Evolutionary conservation across 1,140 invertebrate species (phyloP).

Genomic region (Heliconius hermathena): DNA sequence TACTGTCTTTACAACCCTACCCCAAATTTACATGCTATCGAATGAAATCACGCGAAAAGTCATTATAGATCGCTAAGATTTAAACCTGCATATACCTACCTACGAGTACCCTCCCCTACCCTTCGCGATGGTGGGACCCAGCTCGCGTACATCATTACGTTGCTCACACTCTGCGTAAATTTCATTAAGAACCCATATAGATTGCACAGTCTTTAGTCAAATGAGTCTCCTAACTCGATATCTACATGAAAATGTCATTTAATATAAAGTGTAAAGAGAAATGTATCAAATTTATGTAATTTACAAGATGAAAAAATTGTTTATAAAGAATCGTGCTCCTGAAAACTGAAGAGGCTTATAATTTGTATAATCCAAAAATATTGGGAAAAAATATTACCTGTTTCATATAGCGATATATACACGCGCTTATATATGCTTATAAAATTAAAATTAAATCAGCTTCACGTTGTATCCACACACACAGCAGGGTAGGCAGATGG

Average conservation of each 20-base stretch:
- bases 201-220: conserved; percentile 29
- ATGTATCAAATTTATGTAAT: neutral
- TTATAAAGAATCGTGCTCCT: neutral
- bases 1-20: conserved; percentile 32
- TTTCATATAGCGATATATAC: too few species aligned
- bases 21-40: conserved; percentile 59
- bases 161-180: conserved; percentile 35
- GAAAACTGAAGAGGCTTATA: neutral
- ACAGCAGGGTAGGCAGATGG: too few species aligned
- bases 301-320: neutral
- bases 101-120: too few species aligned
- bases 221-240: conserved; percentile 15
- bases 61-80: conserved; percentile 74
- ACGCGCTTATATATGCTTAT: too few species aligned
- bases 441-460: too few species aligned
- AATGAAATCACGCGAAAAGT: conserved; percentile 72
- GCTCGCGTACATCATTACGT: conserved; percentile 27
- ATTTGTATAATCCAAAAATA: too few species aligned
- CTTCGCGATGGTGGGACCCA: conserved; percentile 12
- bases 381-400: too few species aligned
- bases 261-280: neutral
- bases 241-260: conserved; percentile 4
- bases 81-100: conserved; percentile 40
- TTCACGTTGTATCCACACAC: too few species aligned
- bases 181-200: conserved; percentile 43